phyloP scores from a whole-genome alignment of 2,113 vertebrate species.

The Tragelaphus imberbis region DNA sequence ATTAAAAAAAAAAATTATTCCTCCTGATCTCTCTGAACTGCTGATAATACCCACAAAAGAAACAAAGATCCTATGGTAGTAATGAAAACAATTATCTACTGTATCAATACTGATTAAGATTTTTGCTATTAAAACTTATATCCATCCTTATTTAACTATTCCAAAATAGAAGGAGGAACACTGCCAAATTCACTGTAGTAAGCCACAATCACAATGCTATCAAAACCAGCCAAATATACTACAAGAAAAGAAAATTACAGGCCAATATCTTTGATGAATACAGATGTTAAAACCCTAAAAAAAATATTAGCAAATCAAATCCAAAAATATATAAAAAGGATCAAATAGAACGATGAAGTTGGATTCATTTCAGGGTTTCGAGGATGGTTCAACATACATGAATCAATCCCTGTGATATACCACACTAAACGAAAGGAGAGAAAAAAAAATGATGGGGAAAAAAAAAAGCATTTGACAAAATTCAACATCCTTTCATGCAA shows the following conservation, averaged over 20 bases:
- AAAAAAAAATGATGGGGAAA: fast-evolving
- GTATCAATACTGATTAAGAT: background rate
- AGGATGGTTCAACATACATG: background rate
- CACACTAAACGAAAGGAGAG: background rate
- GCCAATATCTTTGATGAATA: background rate
- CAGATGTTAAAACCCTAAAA: background rate
- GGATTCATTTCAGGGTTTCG: background rate
- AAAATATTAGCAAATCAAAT: background rate
- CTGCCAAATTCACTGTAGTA: background rate
- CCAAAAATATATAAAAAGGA: background rate
- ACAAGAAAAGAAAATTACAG: background rate
- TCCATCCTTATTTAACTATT: background rate
- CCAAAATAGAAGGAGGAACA: background rate
- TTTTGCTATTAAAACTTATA: background rate
- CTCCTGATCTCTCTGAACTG: background rate
- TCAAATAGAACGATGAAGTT: background rate
- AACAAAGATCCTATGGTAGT: background rate
- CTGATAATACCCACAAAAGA: background rate
- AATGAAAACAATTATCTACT: background rate
- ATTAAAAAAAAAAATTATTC: background rate
- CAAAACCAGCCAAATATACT: background rate
- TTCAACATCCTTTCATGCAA: background rate
- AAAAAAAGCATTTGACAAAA: background rate
- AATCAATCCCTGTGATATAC: background rate
- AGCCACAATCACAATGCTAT: background rate